A percentile compares a stretch with the other conserved stretches of the same genome.
phyloP scores from a whole-genome alignment of 2,113 vertebrate genomes.

The Diglossa brunneiventris region DNA sequence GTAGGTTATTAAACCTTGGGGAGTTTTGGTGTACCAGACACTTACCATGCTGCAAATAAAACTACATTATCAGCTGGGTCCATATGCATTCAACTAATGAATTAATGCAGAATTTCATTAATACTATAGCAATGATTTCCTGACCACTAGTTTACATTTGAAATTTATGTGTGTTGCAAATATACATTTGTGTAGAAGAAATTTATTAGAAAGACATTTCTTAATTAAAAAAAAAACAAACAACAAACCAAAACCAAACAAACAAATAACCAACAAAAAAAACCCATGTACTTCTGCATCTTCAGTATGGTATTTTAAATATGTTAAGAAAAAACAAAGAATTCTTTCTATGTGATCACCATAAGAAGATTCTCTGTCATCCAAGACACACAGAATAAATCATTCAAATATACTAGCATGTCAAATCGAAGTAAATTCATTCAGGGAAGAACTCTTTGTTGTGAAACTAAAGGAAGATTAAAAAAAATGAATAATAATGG shows the following conservation, averaged over 20 bases:
- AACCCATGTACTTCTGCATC: fast-evolving
- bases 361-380: background rate
- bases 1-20: background rate
- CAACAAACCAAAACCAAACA: too few species aligned
- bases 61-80: background rate
- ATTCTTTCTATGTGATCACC: background rate
- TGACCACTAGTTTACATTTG: background rate
- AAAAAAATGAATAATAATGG: background rate
- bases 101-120: background rate
- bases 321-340: background rate
- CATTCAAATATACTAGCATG: background rate
- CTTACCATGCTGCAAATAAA: background rate
- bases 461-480: background rate
- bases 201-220: background rate
- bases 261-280: background rate
- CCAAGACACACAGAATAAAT: background rate
- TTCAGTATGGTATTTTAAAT: background rate
- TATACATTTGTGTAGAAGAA: background rate
- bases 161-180: background rate
- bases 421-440: conserved; percentile 19
- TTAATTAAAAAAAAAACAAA: background rate
- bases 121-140: background rate
- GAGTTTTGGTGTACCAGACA: background rate
- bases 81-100: background rate
- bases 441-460: conserved; percentile 2